Conservation (phyloP, 1,140 invertebrate genomes). For the Bradysia coprophila region DNA sequence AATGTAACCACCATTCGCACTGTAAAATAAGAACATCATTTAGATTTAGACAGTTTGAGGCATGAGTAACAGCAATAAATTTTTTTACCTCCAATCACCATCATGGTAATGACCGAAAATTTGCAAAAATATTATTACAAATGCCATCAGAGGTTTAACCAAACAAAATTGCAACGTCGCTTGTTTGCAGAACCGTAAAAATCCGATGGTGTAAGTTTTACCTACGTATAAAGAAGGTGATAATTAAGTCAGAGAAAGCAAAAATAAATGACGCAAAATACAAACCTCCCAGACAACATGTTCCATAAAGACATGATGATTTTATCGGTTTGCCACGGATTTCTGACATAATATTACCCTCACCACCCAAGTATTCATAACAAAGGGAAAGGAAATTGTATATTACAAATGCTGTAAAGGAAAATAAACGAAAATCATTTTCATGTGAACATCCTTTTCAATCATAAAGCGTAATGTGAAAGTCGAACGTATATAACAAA, state of each 20-base stretch:
- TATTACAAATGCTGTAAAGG: slow-evolving; percentile 88
- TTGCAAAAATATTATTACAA: slow-evolving; percentile 93
- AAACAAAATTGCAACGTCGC: slow-evolving; percentile 98
- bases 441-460: too few relatives aligned
- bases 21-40: slow-evolving; percentile 21
- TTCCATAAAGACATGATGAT: slow-evolving; percentile 85
- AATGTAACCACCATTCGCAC: slow-evolving; percentile 83
- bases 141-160: slow-evolving; percentile 95
- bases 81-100: slow-evolving; percentile 75
- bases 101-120: slow-evolving; percentile 61
- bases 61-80: neutral
- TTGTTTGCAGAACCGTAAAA: slow-evolving; percentile 97
- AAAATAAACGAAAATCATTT: slow-evolving; percentile 8
- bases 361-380: slow-evolving; percentile 96
- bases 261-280: neutral
- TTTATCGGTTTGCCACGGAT: slow-evolving; percentile 95
- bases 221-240: slow-evolving; percentile 2
- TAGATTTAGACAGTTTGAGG: neutral
- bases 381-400: slow-evolving; percentile 98
- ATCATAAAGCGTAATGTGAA: too few relatives aligned
- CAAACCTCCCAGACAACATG: slow-evolving; percentile 79
- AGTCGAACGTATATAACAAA: slow-evolving; percentile 39
- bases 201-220: slow-evolving; percentile 96
- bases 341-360: slow-evolving; percentile 99
- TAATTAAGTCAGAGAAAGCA: neutral